phyloP scores from a whole-genome alignment of 2,888 invertebrate genomes.

The Meteorus cinctellus region DNA sequence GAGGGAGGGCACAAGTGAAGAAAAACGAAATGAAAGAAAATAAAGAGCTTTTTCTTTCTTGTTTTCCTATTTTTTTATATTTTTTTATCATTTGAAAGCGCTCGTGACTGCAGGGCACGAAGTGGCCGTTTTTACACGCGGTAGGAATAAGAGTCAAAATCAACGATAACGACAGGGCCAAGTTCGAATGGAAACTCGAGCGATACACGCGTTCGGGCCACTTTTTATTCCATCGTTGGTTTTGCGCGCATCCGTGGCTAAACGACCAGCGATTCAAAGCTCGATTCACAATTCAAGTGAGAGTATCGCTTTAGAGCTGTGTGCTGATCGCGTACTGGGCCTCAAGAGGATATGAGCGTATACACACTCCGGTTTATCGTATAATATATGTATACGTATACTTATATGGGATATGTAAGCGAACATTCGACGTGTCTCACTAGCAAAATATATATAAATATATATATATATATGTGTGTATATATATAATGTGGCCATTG shows the following conservation, averaged over 20 bases:
- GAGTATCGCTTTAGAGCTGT: background rate
- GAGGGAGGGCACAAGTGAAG: conserved; percentile 27
- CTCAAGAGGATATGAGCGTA: conserved; percentile 3
- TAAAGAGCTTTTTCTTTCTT: conserved; percentile 25
- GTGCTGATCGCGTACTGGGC: background rate
- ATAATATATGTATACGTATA: background rate
- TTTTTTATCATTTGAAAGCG: conserved; percentile 2
- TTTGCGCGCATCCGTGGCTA: conserved; percentile 27
- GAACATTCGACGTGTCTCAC: conserved; percentile 4
- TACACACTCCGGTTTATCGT: background rate
- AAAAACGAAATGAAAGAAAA: conserved; percentile 1
- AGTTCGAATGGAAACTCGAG: conserved; percentile 43
- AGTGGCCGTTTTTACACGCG: conserved; percentile 50
- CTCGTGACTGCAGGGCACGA: conserved; percentile 29
- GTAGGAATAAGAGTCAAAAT: conserved; percentile 38
- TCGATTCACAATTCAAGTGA: conserved; percentile 14
- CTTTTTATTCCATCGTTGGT: conserved; percentile 31
- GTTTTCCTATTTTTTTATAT: conserved; percentile 34
- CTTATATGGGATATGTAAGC: background rate
- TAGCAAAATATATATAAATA: background rate
- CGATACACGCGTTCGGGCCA: conserved; percentile 30
- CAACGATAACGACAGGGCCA: conserved; percentile 37
- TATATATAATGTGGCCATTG: conserved; percentile 2
- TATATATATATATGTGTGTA: background rate
- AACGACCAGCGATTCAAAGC: conserved; percentile 40